phyloP scores from a whole-genome alignment of 1,140 invertebrate species.

The Cotesia vestalis region DNA sequence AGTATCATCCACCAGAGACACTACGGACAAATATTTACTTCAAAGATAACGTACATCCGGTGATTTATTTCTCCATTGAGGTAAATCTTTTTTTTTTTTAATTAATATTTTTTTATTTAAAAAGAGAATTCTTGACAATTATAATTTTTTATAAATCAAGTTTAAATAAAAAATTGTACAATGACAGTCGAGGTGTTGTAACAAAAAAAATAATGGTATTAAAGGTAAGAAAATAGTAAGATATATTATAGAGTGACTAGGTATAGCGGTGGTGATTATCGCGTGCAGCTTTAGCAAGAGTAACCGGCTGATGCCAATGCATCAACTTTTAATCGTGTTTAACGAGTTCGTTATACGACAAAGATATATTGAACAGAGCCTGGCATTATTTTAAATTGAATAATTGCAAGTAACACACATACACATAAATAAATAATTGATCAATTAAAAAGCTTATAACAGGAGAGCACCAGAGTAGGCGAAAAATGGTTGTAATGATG shows the following conservation, averaged over 20 bases:
- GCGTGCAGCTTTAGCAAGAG: not conserved
- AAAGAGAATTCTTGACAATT: too few species aligned
- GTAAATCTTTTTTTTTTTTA: too few species aligned
- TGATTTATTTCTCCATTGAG: conserved; percentile 6
- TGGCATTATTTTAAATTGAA: conserved; percentile 11
- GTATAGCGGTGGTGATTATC: conserved; percentile 11
- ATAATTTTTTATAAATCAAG: too few species aligned
- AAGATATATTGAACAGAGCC: conserved; percentile 8
- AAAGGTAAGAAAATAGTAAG: not conserved
- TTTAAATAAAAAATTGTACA: too few species aligned
- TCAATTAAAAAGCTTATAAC: too few species aligned
- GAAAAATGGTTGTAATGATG: too few species aligned
- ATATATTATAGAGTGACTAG: not conserved
- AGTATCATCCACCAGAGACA: too few species aligned
- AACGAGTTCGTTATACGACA: conserved; percentile 18
- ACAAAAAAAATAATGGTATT: not conserved
- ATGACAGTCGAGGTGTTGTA: too few species aligned
- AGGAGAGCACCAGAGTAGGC: too few species aligned
- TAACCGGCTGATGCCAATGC: conserved; percentile 10
- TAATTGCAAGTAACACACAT: conserved; percentile 1
- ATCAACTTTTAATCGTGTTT: conserved; percentile 24
- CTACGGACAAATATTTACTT: not conserved
- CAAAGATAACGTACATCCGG: conserved; percentile 10
- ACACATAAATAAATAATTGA: not conserved
- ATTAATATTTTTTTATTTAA: too few species aligned